Percentiles rank a stretch among this genome's conserved stretches.
These are phyloP conservation scores for Fabriciana adippe DNA, from an alignment of 2,888 invertebrate species.

Conservation along the genomic window DNA sequence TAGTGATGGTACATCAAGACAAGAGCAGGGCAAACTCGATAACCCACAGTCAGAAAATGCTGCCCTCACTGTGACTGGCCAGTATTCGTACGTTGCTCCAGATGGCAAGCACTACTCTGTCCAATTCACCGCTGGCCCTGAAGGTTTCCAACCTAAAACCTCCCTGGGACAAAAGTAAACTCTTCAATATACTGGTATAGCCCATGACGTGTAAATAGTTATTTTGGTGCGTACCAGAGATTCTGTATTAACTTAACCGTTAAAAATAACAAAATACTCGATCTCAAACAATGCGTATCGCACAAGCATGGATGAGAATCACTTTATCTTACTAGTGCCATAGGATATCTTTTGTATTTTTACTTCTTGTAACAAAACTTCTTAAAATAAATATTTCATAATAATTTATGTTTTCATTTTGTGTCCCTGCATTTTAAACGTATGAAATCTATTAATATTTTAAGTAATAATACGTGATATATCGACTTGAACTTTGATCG, in stretches of 20 bases:
- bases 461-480: not conserved
- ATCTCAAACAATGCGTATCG: constrained; percentile 55
- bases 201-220: constrained; percentile 33
- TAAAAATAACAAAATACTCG: constrained; percentile 43
- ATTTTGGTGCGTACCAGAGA: constrained; percentile 28
- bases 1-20: constrained; percentile 85
- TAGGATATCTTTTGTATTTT: constrained; percentile 64
- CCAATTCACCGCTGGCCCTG: constrained; percentile 84
- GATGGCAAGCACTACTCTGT: constrained; percentile 86
- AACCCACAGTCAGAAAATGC: constrained; percentile 85
- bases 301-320: constrained; percentile 48
- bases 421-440: not conserved
- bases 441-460: not conserved
- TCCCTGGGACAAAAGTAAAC: constrained; percentile 68
- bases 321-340: constrained; percentile 69
- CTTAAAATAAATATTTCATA: constrained; percentile 41
- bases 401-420: constrained; percentile 25
- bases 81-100: constrained; percentile 84
- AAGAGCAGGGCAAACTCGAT: constrained; percentile 85
- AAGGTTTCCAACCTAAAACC: constrained; percentile 83
- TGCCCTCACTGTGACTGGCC: constrained; percentile 83
- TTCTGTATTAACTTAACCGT: constrained; percentile 1
- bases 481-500: constrained; percentile 9
- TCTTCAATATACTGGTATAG: constrained; percentile 24
- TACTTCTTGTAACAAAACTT: constrained; percentile 52